These are phyloP conservation scores for Diplosoma virens DNA, from an alignment of 23 tunicate genomes.

Conservation along the genomic window DNA sequence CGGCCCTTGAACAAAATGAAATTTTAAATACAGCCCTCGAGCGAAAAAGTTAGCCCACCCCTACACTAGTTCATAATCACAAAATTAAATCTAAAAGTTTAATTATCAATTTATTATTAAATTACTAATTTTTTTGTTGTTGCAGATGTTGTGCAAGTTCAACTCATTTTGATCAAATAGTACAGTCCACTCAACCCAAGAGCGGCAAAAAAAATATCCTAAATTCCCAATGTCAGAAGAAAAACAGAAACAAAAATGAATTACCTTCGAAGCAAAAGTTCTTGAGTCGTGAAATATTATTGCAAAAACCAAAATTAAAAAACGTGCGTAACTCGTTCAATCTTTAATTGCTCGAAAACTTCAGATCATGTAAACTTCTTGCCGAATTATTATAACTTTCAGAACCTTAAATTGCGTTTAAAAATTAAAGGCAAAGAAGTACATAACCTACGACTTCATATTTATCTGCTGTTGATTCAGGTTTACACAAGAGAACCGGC, in stretches of 20 bases:
- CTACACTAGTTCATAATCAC: no score
- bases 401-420: neutral
- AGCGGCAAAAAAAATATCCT: neutral
- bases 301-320: slow-evolving; percentile 47
- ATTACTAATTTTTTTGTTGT: no score
- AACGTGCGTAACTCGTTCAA: slow-evolving; percentile 61
- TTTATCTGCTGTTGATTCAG: slow-evolving; percentile 36
- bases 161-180: neutral
- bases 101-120: no score
- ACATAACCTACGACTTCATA: neutral
- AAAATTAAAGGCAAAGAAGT: neutral
- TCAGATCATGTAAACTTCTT: no score
- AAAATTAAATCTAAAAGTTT: no score
- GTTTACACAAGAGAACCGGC: slow-evolving; percentile 75
- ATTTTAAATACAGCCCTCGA: no score
- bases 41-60: no score
- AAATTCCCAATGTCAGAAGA: neutral
- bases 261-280: no score
- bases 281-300: slow-evolving; percentile 54
- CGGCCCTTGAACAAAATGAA: no score
- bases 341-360: no score
- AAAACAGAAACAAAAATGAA: slow-evolving; percentile 8
- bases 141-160: no score
- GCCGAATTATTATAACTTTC: neutral
- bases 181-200: neutral